Conservation (phyloP, 2,797 vertebrate genomes). For the Melanotaenia trifasciata region DNA sequence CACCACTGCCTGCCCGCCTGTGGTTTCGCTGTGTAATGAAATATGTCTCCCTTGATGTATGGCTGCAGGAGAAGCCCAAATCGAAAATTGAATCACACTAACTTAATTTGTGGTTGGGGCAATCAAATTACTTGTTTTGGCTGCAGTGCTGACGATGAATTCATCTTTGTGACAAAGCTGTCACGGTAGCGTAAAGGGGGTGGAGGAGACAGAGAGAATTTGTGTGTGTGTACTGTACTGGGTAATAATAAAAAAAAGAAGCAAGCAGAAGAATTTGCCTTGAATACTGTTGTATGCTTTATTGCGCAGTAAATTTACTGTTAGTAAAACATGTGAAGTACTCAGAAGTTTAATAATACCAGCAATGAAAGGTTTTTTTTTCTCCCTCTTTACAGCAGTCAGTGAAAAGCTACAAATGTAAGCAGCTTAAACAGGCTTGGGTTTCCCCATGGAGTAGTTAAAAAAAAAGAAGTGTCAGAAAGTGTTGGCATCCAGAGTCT, state of each 20-base stretch:
- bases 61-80: conserved; percentile 84
- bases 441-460: conserved; percentile 45
- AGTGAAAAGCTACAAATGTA: conserved; percentile 38
- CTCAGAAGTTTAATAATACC: conserved; percentile 44
- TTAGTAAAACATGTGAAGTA: conserved; percentile 38
- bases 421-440: conserved; percentile 44
- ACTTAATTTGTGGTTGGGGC: conserved; percentile 89
- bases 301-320: conserved; percentile 28
- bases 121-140: conserved; percentile 90
- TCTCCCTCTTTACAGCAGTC: conserved; percentile 2
- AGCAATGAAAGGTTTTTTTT: conserved; percentile 33
- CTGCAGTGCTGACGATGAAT: conserved; percentile 85
- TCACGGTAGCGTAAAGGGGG: conserved; percentile 71
- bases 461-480: conserved; percentile 44
- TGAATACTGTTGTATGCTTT: conserved; percentile 14
- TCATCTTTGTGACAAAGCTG: conserved; percentile 88
- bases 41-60: conserved; percentile 89
- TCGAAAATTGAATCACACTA: conserved; percentile 90
- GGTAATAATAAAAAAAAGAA: conserved; percentile 36
- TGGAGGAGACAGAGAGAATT: conserved; percentile 48
- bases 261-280: conserved; percentile 36
- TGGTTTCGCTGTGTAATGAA: conserved; percentile 87
- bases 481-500: conserved; percentile 39
- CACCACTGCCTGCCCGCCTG: conserved; percentile 67
- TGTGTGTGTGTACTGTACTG: conserved; percentile 27